Evolutionary conservation across 37 sponge, comb jelly and placozoan species (phyloP), one percentile per base, ranked within the genome.

Genomic region (Haliclona indistincta): DNA sequence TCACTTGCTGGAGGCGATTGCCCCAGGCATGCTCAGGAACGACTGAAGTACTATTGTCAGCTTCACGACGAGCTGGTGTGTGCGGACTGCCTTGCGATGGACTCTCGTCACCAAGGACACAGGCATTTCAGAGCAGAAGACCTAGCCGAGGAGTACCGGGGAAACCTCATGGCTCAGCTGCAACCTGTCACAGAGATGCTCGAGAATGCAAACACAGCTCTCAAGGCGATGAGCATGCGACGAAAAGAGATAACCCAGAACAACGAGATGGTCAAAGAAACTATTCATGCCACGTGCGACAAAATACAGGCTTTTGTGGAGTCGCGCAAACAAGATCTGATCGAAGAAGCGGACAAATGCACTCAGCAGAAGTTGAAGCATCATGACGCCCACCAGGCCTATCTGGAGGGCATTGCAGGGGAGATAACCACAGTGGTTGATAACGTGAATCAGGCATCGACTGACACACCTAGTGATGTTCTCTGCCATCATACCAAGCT

Each of bases 31-130:
- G 6, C 60, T 20, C 60, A 58, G 26, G 60, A 58, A 58, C 23
- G 23, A 25, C 60, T 58, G 6, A 58, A 58, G 28, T 58, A 58
- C n/a, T 58, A 58, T 58, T 58, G 60, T 58, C 60, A 58, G 28
- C 60, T 58, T 25, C 60, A 58, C 60, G 60, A 58, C 25, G 60
- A 58, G 60, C 60, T 58, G 23, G 60, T 58, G 26, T 58, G 60
- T 58, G 60, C 60, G 11, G 60, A 58, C 60, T 58, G 60, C 60
- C 60, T 58, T 11, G 60, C 60, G n/a, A 58, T 58, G 60, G 60
- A 58, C 26, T 6, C 28, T 58, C 11, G 60, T 6, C 60, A 58
- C n/a, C 60, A 58, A 20, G 60, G 60, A 8, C 60, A 58, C 60
- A 58, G 6, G 7, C 60, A 58, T 26, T 25, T 26, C 22, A 58